Conservation (phyloP, 2,797 vertebrate species). For the Pogonophryne albipinna region DNA sequence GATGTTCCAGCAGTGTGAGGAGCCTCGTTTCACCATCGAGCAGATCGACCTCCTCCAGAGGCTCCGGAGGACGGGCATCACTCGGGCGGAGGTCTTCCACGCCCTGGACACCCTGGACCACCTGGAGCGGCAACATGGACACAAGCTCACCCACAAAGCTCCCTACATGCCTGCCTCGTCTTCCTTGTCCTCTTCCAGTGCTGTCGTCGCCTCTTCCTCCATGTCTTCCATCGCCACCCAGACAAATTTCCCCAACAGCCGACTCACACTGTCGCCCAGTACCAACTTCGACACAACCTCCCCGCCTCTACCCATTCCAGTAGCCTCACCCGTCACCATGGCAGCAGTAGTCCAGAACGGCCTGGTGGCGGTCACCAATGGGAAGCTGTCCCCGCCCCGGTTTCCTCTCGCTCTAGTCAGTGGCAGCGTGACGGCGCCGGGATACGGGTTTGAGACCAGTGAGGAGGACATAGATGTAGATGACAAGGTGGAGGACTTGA, state of each 20-base stretch:
- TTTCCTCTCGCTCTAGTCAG: slow-evolving; percentile 89
- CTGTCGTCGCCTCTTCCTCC: slow-evolving; percentile 80
- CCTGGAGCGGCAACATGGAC: slow-evolving; percentile 93
- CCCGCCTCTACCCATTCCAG: slow-evolving; percentile 83
- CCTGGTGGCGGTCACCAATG: slow-evolving; percentile 88
- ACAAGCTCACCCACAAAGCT: slow-evolving; percentile 89
- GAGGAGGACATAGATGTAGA: slow-evolving; percentile 97
- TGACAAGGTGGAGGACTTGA: slow-evolving; percentile 98
- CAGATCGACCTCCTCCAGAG: slow-evolving; percentile 99
- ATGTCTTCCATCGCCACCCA: slow-evolving; percentile 93
- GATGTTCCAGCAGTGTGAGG: slow-evolving; percentile 99
- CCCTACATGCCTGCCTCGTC: slow-evolving; percentile 77
- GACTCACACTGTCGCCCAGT: slow-evolving; percentile 90
- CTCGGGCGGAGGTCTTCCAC: slow-evolving; percentile 94
- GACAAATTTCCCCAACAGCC: slow-evolving; percentile 90
- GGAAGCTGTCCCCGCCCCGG: slow-evolving; percentile 94
- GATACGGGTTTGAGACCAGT: slow-evolving; percentile 91
- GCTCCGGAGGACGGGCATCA: slow-evolving; percentile 94
- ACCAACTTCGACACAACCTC: slow-evolving; percentile 92
- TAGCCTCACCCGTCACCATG: slow-evolving; percentile 75
- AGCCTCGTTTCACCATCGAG: slow-evolving; percentile 99
- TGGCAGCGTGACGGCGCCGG: slow-evolving; percentile 63
- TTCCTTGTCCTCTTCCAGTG: slow-evolving; percentile 65
- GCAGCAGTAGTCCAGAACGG: slow-evolving; percentile 89
- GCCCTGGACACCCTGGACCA: slow-evolving; percentile 97